Conservation (phyloP, 35 echinoderm and acorn worm genomes). For the Apostichopus californicus region DNA sequence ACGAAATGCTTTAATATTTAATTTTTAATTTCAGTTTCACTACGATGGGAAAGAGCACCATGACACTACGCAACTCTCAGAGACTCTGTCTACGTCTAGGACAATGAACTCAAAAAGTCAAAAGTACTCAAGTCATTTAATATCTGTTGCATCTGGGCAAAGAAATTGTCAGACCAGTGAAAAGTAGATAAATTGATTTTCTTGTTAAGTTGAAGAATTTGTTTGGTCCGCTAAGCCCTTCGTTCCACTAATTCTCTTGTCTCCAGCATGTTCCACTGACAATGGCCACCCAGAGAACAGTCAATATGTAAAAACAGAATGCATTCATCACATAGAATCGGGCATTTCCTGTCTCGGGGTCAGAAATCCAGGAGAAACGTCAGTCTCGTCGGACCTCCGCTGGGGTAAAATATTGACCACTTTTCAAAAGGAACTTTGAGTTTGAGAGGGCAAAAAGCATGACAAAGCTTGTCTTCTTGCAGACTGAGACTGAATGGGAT, state of each 20-base stretch:
- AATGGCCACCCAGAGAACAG: background rate
- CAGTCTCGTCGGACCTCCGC: background rate
- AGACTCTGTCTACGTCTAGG: background rate
- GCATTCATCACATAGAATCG: background rate
- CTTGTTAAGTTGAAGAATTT: background rate
- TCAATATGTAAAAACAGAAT: background rate
- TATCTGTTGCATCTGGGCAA: background rate
- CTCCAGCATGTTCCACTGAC: background rate
- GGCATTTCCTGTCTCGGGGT: background rate
- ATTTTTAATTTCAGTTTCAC: no score
- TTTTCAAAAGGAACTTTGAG: background rate
- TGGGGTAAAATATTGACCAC: background rate
- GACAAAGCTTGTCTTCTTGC: background rate
- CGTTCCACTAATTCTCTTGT: background rate
- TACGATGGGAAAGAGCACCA: background rate
- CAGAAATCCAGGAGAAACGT: background rate
- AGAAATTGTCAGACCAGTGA: background rate
- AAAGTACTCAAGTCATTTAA: background rate
- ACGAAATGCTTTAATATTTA: no score
- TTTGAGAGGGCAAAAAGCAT: background rate
- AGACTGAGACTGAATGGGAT: background rate
- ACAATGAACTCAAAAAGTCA: background rate
- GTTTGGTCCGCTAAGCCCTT: background rate
- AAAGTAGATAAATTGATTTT: slow-evolving; percentile 6
- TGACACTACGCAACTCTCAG: background rate